Evolutionary conservation across 2,113 vertebrate species (phyloP).

Genomic region (Ctenomys sociabilis): DNA sequence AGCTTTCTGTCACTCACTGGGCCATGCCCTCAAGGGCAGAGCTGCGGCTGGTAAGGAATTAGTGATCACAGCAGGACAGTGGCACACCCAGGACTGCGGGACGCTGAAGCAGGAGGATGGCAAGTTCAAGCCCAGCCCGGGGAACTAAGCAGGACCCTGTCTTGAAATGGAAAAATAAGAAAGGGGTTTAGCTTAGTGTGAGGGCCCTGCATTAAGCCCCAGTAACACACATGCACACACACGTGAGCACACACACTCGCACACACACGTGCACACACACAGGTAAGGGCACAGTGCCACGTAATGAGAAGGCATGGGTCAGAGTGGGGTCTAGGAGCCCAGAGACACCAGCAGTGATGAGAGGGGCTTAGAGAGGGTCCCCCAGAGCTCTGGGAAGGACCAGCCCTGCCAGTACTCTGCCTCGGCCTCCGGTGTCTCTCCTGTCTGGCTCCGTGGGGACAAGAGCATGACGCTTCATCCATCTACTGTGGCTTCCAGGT

Average conservation of each 20-base stretch:
- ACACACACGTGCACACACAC: not conserved
- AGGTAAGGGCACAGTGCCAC: not conserved
- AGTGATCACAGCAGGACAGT: not conserved
- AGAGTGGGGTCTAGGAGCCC: not conserved
- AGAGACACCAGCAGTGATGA: not conserved
- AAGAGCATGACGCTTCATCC: not conserved
- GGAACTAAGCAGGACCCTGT: not conserved
- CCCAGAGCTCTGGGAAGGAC: not conserved
- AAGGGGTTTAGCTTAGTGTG: not conserved
- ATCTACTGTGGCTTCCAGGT: rapidly evolving
- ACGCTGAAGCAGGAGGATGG: not conserved
- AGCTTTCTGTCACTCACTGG: not conserved
- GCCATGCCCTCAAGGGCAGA: not conserved
- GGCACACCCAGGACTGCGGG: not conserved
- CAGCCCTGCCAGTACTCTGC: not conserved
- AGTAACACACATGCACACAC: not conserved
- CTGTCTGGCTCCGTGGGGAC: not conserved
- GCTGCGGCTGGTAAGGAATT: not conserved
- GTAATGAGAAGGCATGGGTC: not conserved
- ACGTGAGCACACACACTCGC: no score
- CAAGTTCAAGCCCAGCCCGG: not conserved
- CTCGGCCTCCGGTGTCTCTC: not conserved
- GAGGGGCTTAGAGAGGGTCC: rapidly evolving
- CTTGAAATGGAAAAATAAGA: not conserved
- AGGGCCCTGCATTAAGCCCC: not conserved